phyloP scores from a whole-genome alignment of 2,888 invertebrate species.

The Microctonus brassicae region DNA sequence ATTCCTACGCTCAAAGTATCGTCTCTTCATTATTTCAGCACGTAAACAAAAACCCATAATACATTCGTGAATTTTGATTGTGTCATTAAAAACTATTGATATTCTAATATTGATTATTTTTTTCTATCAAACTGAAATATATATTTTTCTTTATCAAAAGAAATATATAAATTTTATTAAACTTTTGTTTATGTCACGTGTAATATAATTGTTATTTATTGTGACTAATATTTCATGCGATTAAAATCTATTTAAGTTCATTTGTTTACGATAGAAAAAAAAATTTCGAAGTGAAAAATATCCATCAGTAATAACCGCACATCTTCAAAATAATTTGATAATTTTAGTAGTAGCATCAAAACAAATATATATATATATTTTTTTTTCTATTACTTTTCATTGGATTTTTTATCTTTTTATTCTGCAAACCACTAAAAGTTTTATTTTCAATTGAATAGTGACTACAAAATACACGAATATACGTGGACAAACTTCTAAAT shows the following conservation, averaged over 20 bases:
- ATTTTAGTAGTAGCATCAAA: no score
- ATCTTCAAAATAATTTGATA: not conserved
- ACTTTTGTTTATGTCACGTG: no score
- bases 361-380: no score
- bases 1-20: slow-evolving; percentile 13
- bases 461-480: not conserved
- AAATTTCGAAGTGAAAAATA: not conserved
- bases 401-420: not conserved
- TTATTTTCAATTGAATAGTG: not conserved
- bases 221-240: no score
- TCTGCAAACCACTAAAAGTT: not conserved
- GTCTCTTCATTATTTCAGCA: slow-evolving; percentile 9
- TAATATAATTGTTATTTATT: no score
- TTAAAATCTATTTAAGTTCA: no score
- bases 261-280: not conserved
- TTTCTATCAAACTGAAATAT: no score
- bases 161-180: no score
- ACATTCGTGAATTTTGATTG: not conserved
- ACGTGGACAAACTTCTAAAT: not conserved
- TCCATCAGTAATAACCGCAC: not conserved
- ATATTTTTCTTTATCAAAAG: no score
- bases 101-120: no score
- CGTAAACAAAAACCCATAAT: not conserved
- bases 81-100: not conserved
- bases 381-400: not conserved